Base-by-base conservation (phyloP, 2,797 vertebrate species). In the Nasua narica region DNA sequence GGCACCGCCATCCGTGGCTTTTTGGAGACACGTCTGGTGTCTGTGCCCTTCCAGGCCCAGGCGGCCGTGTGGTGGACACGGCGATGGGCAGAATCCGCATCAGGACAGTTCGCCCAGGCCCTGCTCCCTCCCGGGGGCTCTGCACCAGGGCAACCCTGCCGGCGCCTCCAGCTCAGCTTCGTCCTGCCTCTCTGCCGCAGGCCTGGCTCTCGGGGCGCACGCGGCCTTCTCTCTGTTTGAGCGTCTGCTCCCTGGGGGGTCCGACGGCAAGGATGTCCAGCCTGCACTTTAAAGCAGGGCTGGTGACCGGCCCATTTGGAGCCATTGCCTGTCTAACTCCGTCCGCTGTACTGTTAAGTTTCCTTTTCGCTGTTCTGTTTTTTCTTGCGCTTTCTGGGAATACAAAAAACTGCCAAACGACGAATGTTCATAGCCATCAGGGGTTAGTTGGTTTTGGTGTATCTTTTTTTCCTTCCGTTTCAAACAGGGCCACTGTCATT, bases 1-100 rank as follows among this genome's bases (percentile, higher is more conserved):
- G 46, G 21, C 2, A 1, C 25, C 3, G 2, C 14, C 0, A 0
- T 21, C 13, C 10, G 0, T 0, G 7, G 48, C 13, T 46, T 16
- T 29, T 2, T 29, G 25, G 23, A 0, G 16, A 14, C 12, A 5
- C 14, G 15, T 40, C 56, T 54, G 32, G 35, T 6, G 8, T 16
- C 25, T 7, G 16, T 37, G 18, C 48, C 62, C 54, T 27, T 52
- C 40, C 72, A 14, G 2, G 23, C 56, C 27, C 27, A 15, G 48
- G 56, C 23, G 27, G 43, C 40, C 72, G 40, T 25, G 43, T 8
- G 21, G 21, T 25, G 21, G 8, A 10, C 3, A 0, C 40, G 10
- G 35, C 21, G 52, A 18, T 12, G 15, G 4, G 2, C 48, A 16
- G 37, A 32, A 6, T 7, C 35, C 9, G 4, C 23, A 19, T 35